Conservation (phyloP, 2,113 vertebrate species). For the Talpa occidentalis region DNA sequence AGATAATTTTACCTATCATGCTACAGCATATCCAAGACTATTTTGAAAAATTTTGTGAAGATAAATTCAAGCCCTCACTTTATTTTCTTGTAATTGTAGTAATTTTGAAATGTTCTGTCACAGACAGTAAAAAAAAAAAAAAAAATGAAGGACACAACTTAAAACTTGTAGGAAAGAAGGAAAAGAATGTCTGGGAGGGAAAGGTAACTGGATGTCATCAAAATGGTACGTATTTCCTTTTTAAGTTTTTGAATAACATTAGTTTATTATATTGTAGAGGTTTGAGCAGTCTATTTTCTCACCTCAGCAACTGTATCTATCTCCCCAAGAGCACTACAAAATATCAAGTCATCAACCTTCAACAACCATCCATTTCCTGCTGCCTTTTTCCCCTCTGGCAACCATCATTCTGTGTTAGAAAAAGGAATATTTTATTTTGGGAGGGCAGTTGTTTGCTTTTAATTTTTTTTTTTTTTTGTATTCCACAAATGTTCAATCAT, state of each 20-base stretch:
- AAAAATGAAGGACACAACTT: not conserved
- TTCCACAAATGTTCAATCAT: too few relatives aligned
- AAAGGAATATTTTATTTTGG: too few relatives aligned
- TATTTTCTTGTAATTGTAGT: not conserved
- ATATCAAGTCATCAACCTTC: too few relatives aligned
- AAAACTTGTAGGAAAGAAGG: not conserved
- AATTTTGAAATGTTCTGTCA: not conserved
- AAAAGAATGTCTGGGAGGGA: too few relatives aligned
- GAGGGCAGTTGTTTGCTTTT: too few relatives aligned
- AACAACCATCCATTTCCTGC: too few relatives aligned
- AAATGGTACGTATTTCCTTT: not conserved
- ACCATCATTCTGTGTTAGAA: too few relatives aligned
- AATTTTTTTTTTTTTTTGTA: too few relatives aligned
- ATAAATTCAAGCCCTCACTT: not conserved
- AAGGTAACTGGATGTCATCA: not conserved
- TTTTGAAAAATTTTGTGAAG: not conserved
- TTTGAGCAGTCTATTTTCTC: too few relatives aligned
- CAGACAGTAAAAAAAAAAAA: not conserved
- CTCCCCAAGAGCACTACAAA: too few relatives aligned
- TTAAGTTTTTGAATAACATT: not conserved
- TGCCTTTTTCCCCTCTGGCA: too few relatives aligned
- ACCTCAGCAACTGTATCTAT: too few relatives aligned
- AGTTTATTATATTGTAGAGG: not conserved
- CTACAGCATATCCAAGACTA: not conserved
- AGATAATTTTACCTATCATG: not conserved